Evolutionary conservation across 2,888 invertebrate genomes (phyloP).

Genomic region (Thyatira batis): DNA sequence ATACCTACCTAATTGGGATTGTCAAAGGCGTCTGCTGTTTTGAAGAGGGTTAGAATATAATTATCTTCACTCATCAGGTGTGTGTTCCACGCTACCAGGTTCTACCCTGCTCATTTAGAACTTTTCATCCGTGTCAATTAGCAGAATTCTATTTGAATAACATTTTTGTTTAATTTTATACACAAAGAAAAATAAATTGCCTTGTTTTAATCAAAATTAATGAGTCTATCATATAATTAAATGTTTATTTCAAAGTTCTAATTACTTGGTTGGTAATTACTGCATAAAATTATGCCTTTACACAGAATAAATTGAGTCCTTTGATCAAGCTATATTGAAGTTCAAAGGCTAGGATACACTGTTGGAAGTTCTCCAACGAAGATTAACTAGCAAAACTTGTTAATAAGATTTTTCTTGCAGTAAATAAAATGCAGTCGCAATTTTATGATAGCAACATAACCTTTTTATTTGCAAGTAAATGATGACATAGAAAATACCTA

Average conservation of each 20-base stretch:
- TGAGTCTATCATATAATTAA: too few species aligned
- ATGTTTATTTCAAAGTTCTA: too few species aligned
- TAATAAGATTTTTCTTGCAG: background rate
- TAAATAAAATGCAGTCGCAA: background rate
- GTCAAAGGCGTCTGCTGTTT: background rate
- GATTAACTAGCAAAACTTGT: background rate
- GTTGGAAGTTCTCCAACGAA: background rate
- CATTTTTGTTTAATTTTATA: too few species aligned
- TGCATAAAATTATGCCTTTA: too few species aligned
- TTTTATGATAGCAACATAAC: background rate
- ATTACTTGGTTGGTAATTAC: background rate
- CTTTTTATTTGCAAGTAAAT: background rate
- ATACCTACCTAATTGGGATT: background rate
- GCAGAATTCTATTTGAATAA: too few species aligned
- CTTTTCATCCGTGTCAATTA: background rate
- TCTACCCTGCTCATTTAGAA: background rate
- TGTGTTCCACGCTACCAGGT: background rate
- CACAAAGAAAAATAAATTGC: too few species aligned
- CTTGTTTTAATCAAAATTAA: too few species aligned
- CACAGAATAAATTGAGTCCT: background rate
- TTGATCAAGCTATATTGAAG: background rate
- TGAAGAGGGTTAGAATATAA: background rate
- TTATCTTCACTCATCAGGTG: background rate
- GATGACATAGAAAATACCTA: too few species aligned
- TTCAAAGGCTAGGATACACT: background rate